phyloP scores from a whole-genome alignment of 2,113 vertebrate genomes.

The Acinonyx jubatus region DNA sequence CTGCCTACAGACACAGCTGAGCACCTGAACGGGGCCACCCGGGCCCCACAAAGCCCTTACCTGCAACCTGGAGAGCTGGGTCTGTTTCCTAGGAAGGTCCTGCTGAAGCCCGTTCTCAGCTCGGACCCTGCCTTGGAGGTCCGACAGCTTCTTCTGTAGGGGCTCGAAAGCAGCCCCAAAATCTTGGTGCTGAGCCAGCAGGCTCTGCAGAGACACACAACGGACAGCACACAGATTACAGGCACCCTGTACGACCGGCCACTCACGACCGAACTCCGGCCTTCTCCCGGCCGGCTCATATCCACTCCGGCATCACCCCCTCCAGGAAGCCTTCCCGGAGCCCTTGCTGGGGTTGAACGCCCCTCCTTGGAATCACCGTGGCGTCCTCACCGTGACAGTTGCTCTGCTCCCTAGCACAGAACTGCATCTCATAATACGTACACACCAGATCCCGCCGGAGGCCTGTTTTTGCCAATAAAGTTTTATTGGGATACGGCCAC shows the following conservation, averaged over 20 bases:
- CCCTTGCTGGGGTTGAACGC: neutral
- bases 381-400: neutral
- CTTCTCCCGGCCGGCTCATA: fast-evolving
- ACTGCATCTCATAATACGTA: fast-evolving
- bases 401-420: neutral
- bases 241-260: fast-evolving
- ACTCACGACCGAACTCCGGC: neutral
- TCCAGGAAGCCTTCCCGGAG: neutral
- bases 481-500: neutral
- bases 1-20: fast-evolving
- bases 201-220: constrained; percentile 83
- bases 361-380: neutral
- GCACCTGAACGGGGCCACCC: fast-evolving
- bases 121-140: constrained; percentile 82
- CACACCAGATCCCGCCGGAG: neutral
- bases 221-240: fast-evolving
- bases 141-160: constrained; percentile 84
- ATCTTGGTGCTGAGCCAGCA: constrained; percentile 88
- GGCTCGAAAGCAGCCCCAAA: constrained; percentile 86
- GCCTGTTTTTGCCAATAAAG: neutral
- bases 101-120: constrained; percentile 84
- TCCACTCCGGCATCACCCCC: fast-evolving
- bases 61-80: constrained; percentile 90
- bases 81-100: constrained; percentile 92
- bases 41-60: constrained; percentile 78